Conservation (phyloP, 2,113 vertebrate species). For the Grammomys surdaster region DNA sequence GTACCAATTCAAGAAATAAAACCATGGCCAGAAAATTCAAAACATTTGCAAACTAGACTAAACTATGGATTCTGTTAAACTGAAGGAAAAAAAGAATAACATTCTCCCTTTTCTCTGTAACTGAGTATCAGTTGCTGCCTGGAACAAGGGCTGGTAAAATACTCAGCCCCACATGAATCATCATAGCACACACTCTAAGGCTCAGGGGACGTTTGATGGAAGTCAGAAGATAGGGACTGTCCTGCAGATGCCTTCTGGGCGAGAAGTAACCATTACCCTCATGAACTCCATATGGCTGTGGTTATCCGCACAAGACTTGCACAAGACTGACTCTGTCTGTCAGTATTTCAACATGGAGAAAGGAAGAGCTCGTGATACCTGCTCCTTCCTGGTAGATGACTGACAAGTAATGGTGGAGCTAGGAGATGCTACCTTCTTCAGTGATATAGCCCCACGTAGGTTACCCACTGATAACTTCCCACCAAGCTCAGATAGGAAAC, state of each 20-base stretch:
- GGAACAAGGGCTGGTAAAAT: no score
- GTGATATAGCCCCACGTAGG: neutral
- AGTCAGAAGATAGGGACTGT: neutral
- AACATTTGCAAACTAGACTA: neutral
- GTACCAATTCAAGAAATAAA: slow-evolving; percentile 36
- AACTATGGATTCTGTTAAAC: neutral
- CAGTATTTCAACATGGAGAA: neutral
- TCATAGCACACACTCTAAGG: neutral
- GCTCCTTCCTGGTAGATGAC: neutral
- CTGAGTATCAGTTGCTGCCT: neutral
- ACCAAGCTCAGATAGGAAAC: neutral
- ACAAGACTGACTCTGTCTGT: neutral
- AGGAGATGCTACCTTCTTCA: neutral
- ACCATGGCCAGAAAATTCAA: neutral
- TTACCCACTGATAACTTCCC: neutral
- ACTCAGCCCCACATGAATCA: neutral
- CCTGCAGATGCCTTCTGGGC: no score
- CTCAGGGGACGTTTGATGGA: no score
- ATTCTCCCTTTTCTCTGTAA: no score
- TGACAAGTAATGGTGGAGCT: no score
- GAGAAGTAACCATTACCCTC: neutral
- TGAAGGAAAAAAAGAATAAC: neutral
- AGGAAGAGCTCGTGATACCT: neutral
- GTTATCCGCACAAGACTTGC: neutral
- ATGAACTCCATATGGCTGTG: neutral